Evolutionary conservation across 2,797 vertebrate species (phyloP).

Genomic region (Chaunax sp.): DNA sequence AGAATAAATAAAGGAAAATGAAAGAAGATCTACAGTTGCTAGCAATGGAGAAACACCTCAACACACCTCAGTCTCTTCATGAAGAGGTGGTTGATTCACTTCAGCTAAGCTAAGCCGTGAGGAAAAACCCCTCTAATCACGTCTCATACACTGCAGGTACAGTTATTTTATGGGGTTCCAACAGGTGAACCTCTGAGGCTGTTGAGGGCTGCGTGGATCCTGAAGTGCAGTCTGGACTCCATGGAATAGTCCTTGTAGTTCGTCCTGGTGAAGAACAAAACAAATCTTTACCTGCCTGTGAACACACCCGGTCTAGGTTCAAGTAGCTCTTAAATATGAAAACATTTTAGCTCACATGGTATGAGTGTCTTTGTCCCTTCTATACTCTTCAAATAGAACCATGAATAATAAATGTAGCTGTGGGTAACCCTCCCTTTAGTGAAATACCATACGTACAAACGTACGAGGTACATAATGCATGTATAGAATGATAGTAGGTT

Average conservation of each 20-base stretch:
- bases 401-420: no score
- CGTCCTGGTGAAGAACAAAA: slow-evolving; percentile 75
- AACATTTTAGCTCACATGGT: no score
- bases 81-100: neutral
- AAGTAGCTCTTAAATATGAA: no score
- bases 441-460: no score
- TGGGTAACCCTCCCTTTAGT: no score
- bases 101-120: neutral
- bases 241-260: slow-evolving; percentile 98
- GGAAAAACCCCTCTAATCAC: neutral
- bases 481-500: no score
- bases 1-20: slow-evolving; percentile 53
- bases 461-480: no score
- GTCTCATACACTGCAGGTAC: no score
- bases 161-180: slow-evolving; percentile 76
- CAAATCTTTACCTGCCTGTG: no score
- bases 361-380: no score
- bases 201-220: slow-evolving; percentile 94
- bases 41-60: neutral
- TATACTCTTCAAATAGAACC: no score
- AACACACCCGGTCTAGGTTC: no score
- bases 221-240: slow-evolving; percentile 96
- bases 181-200: slow-evolving; percentile 86
- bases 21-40: neutral
- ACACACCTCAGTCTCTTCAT: neutral